A percentile compares a stretch with the other conserved stretches of the same genome.
Conservation (phyloP, 1,140 invertebrate species). For the Drosophila nasuta region DNA sequence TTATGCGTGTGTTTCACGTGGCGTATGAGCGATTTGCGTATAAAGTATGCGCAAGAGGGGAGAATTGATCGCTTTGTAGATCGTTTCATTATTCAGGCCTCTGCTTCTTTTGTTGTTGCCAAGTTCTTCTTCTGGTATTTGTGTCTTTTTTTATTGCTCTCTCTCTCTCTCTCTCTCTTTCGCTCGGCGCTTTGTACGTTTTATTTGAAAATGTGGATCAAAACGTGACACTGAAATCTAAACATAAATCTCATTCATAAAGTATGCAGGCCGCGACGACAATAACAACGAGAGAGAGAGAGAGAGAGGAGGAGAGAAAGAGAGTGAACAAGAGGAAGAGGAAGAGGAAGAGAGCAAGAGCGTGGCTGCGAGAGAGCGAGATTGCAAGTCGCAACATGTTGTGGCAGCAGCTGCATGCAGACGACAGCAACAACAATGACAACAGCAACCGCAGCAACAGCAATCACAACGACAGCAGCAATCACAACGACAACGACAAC, state of each 20-base stretch:
- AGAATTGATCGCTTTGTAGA: conserved; percentile 18
- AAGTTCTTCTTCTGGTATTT: background rate
- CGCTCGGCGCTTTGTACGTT: background rate
- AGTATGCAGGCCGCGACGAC: conserved; percentile 58
- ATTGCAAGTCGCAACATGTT: conserved; percentile 1
- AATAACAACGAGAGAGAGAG: background rate
- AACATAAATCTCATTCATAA: conserved; percentile 78
- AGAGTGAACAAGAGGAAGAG: background rate
- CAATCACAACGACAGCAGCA: conserved; percentile 2
- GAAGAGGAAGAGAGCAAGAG: background rate
- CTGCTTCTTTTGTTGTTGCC: background rate
- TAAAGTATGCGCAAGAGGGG: conserved; percentile 5
- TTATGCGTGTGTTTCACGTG: conserved; percentile 8
- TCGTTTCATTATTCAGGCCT: conserved; percentile 16
- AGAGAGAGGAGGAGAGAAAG: conserved; percentile 1
- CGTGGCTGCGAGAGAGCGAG: background rate
- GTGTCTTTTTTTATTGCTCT: conserved; percentile 14
- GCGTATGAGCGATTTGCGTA: conserved; percentile 19
- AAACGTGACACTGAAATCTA: conserved; percentile 81
- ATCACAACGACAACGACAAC: conserved; percentile 11
- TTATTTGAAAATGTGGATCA: conserved; percentile 71
- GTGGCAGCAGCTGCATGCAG: conserved; percentile 43
- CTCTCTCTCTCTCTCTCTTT: background rate
- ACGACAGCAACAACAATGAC: conserved; percentile 11
- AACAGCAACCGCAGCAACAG: conserved; percentile 3